Percentiles rank a stretch among this genome's conserved stretches.
phyloP scores from a whole-genome alignment of 2,888 invertebrate genomes.

The Tipula confusa region DNA sequence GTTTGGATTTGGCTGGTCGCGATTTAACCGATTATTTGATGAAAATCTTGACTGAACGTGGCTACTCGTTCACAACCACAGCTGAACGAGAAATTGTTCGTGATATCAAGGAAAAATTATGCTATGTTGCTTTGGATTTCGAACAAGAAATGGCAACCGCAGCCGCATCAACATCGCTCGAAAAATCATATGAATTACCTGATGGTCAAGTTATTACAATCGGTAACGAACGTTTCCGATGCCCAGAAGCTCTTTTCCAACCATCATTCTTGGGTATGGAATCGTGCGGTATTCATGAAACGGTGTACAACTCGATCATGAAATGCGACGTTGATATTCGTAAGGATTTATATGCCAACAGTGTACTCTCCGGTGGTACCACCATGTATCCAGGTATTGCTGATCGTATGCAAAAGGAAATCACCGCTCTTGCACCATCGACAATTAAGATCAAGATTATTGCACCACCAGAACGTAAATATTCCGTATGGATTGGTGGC shows the following conservation, averaged over 20 bases:
- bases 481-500: slow-evolving; percentile 93
- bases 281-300: slow-evolving; percentile 88
- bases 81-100: slow-evolving; percentile 92
- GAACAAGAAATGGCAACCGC: slow-evolving; percentile 95
- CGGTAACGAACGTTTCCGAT: slow-evolving; percentile 90
- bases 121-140: slow-evolving; percentile 86
- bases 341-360: slow-evolving; percentile 90
- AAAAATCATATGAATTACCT: slow-evolving; percentile 92
- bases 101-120: slow-evolving; percentile 91
- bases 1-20: slow-evolving; percentile 88
- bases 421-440: slow-evolving; percentile 83
- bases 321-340: slow-evolving; percentile 94
- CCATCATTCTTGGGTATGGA: slow-evolving; percentile 81
- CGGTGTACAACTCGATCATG: slow-evolving; percentile 95
- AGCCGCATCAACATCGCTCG: slow-evolving; percentile 83
- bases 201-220: slow-evolving; percentile 91
- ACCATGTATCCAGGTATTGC: slow-evolving; percentile 90
- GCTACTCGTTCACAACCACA: slow-evolving; percentile 87
- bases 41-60: slow-evolving; percentile 89
- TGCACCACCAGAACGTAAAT: slow-evolving; percentile 89
- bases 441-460: slow-evolving; percentile 94
- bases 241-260: slow-evolving; percentile 93
- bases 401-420: slow-evolving; percentile 89
- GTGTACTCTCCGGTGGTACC: slow-evolving; percentile 84
- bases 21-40: slow-evolving; percentile 90